Conservation (phyloP, 1,140 invertebrate genomes). For the Goniozus legneri region DNA sequence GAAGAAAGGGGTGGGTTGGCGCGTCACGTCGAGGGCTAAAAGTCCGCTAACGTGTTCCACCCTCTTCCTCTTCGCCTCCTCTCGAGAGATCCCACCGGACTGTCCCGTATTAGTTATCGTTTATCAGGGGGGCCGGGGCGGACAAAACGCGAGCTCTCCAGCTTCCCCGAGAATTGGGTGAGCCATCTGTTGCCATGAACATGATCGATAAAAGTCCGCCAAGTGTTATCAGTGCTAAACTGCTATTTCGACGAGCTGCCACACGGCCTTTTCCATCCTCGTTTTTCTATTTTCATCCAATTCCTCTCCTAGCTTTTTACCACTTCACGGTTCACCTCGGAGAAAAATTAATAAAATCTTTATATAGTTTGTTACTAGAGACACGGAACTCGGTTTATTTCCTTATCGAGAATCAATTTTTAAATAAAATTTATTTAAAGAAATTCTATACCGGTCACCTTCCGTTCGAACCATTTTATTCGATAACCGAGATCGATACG, state of each 20-base stretch:
- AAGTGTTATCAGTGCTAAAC: slow-evolving; percentile 51
- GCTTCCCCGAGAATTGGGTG: slow-evolving; percentile 35
- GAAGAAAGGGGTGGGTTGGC: slow-evolving; percentile 16
- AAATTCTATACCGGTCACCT: no score
- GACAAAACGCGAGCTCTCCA: slow-evolving; percentile 39
- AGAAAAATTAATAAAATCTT: no score
- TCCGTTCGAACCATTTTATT: no score
- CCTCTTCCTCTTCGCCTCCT: slow-evolving; percentile 13
- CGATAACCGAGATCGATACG: no score
- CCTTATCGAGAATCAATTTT: no score
- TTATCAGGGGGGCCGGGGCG: slow-evolving; percentile 35
- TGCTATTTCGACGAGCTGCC: slow-evolving; percentile 41
- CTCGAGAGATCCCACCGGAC: slow-evolving; percentile 6
- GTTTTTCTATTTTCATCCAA: slow-evolving; percentile 28
- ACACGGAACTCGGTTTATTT: no score
- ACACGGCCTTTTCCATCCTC: slow-evolving; percentile 17
- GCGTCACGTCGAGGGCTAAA: slow-evolving; percentile 27
- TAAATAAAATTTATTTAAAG: no score
- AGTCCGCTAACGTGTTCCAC: slow-evolving; percentile 27
- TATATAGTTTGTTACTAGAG: no score
- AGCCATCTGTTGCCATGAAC: slow-evolving; percentile 53
- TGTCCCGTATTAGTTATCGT: slow-evolving; percentile 43
- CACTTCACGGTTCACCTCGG: no score
- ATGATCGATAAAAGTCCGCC: slow-evolving; percentile 53
- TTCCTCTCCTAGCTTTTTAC: no score